phyloP scores from a whole-genome alignment of 1,140 invertebrate species.

The Drosophila lacertosa region DNA sequence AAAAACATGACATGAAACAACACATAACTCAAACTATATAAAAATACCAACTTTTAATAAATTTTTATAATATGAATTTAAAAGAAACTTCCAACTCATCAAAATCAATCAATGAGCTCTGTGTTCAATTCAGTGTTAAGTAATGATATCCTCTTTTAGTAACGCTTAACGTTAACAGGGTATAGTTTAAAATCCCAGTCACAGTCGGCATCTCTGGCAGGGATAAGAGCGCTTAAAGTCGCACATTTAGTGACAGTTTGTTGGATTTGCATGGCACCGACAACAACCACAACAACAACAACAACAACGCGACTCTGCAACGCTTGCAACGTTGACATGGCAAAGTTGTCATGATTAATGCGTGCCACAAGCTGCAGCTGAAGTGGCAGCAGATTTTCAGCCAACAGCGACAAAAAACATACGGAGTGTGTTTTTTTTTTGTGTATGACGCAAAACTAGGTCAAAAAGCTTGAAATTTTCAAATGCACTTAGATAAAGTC shows the following conservation, averaged over 20 bases:
- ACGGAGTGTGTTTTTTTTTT: not conserved
- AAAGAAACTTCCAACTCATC: too few species aligned
- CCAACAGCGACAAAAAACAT: not conserved
- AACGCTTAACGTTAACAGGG: too few species aligned
- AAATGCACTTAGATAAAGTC: slow-evolving; percentile 21
- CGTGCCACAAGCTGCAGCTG: slow-evolving; percentile 55
- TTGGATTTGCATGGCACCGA: slow-evolving; percentile 67
- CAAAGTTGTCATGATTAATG: slow-evolving; percentile 80
- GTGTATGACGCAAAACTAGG: slow-evolving; percentile 17
- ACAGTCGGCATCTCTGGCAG: slow-evolving; percentile 42
- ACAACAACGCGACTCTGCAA: slow-evolving; percentile 14
- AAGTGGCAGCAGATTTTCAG: slow-evolving; percentile 44
- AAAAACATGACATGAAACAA: too few species aligned
- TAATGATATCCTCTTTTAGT: too few species aligned
- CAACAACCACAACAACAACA: slow-evolving; percentile 20
- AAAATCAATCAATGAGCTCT: too few species aligned
- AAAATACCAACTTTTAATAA: too few species aligned
- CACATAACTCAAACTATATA: too few species aligned
- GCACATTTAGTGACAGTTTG: slow-evolving; percentile 81
- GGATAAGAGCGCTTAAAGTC: slow-evolving; percentile 79
- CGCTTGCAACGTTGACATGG: slow-evolving; percentile 62
- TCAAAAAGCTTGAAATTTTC: slow-evolving; percentile 28
- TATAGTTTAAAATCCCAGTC: slow-evolving; percentile 11
- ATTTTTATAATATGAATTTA: too few species aligned
- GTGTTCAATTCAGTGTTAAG: too few species aligned